A percentile compares a stretch with the other conserved stretches of the same genome.
These are phyloP conservation scores for Drosophila maculinotata DNA, from an alignment of 2,888 invertebrate genomes.

Conservation along the genomic window DNA sequence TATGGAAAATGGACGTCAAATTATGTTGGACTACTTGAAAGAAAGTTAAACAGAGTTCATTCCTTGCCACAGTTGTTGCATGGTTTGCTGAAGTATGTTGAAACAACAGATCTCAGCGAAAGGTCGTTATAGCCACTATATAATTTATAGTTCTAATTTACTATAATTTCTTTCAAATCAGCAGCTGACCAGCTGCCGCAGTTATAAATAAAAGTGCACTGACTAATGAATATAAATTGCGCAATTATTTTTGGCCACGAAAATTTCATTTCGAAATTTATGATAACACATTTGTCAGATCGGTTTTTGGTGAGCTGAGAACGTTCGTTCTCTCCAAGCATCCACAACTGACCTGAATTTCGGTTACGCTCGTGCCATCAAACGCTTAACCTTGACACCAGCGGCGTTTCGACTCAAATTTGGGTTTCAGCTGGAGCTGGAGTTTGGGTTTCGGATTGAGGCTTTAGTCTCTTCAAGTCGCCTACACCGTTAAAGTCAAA, in stretches of 20 bases:
- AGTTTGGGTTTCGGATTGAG: constrained; percentile 6
- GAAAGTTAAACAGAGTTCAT: neutral
- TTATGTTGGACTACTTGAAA: neutral
- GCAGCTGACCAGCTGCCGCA: constrained; percentile 5
- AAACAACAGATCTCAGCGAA: neutral
- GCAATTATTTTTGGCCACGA: constrained; percentile 58
- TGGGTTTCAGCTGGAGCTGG: constrained; percentile 1
- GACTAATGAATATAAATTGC: constrained; percentile 71
- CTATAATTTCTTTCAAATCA: no score
- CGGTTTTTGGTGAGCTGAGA: constrained; percentile 11
- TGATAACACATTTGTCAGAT: constrained; percentile 63
- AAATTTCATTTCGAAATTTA: constrained; percentile 64
- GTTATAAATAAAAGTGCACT: constrained; percentile 27
- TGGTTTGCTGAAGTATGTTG: neutral
- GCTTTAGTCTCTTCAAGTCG: constrained; percentile 16
- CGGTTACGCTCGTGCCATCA: constrained; percentile 68
- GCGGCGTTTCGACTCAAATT: constrained; percentile 32
- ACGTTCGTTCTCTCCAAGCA: neutral
- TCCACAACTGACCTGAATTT: constrained; percentile 65
- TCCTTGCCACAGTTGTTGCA: neutral
- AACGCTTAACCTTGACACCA: constrained; percentile 76
- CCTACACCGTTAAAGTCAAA: constrained; percentile 56
- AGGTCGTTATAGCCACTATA: neutral
- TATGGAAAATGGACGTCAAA: constrained; percentile 13
- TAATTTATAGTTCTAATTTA: no score